These are phyloP conservation scores for Crepidodera aurea DNA, from an alignment of 2,888 invertebrate genomes.

Conservation along the genomic window DNA sequence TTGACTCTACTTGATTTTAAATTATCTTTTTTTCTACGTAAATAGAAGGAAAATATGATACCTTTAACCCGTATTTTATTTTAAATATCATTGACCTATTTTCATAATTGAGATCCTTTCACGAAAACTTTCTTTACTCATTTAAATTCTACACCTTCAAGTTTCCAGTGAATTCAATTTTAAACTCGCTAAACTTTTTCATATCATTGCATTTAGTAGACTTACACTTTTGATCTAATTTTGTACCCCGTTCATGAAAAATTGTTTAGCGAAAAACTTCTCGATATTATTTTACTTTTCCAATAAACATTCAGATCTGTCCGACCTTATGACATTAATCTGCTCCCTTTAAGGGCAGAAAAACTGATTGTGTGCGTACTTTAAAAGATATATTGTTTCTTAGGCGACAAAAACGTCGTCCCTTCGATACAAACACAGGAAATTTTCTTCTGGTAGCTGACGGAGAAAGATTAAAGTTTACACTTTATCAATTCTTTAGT, in stretches of 20 bases:
- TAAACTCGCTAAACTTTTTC: too few species aligned
- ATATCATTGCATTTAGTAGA: too few species aligned
- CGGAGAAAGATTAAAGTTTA: constrained; percentile 20
- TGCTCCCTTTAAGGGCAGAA: constrained; percentile 20
- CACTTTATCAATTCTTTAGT: constrained; percentile 16
- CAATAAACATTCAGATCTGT: constrained; percentile 18
- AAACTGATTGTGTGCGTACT: constrained; percentile 33
- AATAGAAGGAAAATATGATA: too few species aligned
- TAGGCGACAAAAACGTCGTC: constrained; percentile 29
- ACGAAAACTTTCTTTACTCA: background rate
- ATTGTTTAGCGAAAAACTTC: constrained; percentile 5
- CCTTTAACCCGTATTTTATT: too few species aligned
- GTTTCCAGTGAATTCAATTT: background rate
- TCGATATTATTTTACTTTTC: constrained; percentile 21
- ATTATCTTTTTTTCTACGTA: too few species aligned
- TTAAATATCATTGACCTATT: too few species aligned
- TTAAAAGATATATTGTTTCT: constrained; percentile 40
- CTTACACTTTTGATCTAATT: too few species aligned
- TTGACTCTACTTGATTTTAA: too few species aligned
- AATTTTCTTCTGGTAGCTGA: background rate
- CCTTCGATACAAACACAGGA: constrained; percentile 31
- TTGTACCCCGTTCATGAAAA: background rate
- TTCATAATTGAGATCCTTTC: too few species aligned
- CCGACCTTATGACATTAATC: constrained; percentile 28
- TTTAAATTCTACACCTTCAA: background rate